phyloP scores from a whole-genome alignment of 2,888 invertebrate species.

The Andricus quercusramuli region DNA sequence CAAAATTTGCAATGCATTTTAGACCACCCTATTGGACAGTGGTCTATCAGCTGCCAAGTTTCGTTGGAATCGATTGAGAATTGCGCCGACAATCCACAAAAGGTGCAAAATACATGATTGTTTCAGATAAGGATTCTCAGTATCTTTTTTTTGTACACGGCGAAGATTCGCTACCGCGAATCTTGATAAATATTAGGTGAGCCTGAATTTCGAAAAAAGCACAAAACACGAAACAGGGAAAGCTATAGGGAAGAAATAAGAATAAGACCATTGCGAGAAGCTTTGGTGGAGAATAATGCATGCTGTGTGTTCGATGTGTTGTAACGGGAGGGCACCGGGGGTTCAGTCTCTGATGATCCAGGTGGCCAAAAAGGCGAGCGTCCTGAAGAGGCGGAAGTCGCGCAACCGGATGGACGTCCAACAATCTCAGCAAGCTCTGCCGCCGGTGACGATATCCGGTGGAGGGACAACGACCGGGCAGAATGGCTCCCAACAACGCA shows the following conservation, averaged over 20 bases:
- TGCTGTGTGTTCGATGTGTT: slow-evolving; percentile 74
- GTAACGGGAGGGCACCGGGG: slow-evolving; percentile 77
- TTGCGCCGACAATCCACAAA: too few relatives aligned
- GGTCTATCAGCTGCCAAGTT: too few relatives aligned
- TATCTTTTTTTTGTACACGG: too few relatives aligned
- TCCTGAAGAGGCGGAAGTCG: slow-evolving; percentile 86
- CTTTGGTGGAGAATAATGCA: slow-evolving; percentile 72
- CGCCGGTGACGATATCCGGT: slow-evolving; percentile 64
- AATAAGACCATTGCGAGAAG: slow-evolving; percentile 16
- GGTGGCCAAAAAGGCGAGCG: slow-evolving; percentile 88
- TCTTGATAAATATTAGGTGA: background rate
- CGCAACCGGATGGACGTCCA: slow-evolving; percentile 83
- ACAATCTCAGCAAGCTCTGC: slow-evolving; percentile 60
- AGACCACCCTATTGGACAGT: too few relatives aligned
- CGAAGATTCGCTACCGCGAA: too few relatives aligned
- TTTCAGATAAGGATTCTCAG: too few relatives aligned
- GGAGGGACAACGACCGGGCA: slow-evolving; percentile 15
- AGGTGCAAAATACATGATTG: too few relatives aligned
- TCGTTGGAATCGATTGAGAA: too few relatives aligned
- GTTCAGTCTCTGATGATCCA: slow-evolving; percentile 86
- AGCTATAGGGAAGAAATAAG: background rate
- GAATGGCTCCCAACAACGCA: slow-evolving; percentile 68
- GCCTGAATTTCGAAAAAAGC: slow-evolving; percentile 13
- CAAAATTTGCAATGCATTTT: too few relatives aligned
- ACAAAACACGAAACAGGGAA: slow-evolving; percentile 20